Evolutionary conservation across 92 coral and sea anemone species (phyloP), one percentile per base, ranked within the genome.

Genomic region (Anthopleura xanthogrammica): DNA sequence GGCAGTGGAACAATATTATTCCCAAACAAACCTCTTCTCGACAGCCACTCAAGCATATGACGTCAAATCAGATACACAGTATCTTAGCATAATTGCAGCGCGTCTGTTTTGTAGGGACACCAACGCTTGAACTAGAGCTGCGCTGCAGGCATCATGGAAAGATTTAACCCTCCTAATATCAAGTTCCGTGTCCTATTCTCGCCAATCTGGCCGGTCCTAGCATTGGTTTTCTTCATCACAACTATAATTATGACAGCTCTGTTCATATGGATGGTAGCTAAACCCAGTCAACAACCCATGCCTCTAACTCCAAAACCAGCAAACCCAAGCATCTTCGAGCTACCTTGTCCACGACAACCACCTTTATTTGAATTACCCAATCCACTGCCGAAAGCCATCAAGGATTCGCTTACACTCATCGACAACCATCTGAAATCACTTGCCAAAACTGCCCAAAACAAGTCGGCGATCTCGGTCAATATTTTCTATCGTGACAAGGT

Each of bases 391-490:
- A 57, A 58, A 14, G 56, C 72, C 14, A 73, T 88, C 79, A 75
- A 57, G 16, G 72, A 84, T 55, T 55, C 66, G 79, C 90, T 86
- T 16, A 79, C 64, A 50, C 76, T 52, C 4, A 70, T 86, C 77
- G 72, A 76, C 64, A 75, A 52, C 82, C 78, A 86, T n/a, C 89
- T 86, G n/a, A 60, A 76, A 46, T 86, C 89, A 29, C 84, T 86
- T 8, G 86, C 80, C 43, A 64, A 81, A 81, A 22, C 58, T 17
- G 62, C 86, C 3, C 62, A 82, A 23, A 79, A 88, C 79, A 78
- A 77, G 88, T 82, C 89, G 7, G 89, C 89, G n/a, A 80, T 86
- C 82, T 86, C 89, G 7, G 82, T 83, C 14, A 86, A 86, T 39
- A 68, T 68, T 29, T 68, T 68, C 74, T 50, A 87, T 40, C 82